Base-by-base conservation (phyloP, 2,888 invertebrate species). In the Eugnorisma glareosa region DNA sequence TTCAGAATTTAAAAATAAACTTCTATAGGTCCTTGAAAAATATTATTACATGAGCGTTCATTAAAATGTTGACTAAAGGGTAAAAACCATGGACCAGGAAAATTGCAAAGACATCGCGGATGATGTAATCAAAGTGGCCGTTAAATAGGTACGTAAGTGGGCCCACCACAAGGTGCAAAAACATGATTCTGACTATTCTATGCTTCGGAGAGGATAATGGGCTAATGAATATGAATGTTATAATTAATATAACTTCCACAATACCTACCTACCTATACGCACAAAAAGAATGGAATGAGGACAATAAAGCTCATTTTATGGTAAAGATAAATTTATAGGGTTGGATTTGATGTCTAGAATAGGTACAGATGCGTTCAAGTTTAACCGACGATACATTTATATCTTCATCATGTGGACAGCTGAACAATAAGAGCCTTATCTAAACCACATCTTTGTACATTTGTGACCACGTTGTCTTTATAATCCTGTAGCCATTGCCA, bases 61-160 rank as follows among this genome's bases (percentile, higher is more conserved):
- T 35, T 63, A 11, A 18, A 54, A 64, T 57, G 21, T 8, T 40
- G 48, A 15, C 3, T 21, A 35, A n/a, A n/a, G n/a, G n/a, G n/a
- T n/a, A n/a, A 54, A 8, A 43, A 21, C 67, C 37, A 8, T n/a
- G 37, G 4, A 73, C 43, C 51, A 67, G 54, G 45, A 63, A 67
- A 80, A 81, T 45, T 15, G 28, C 31, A 75, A 48, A 64, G 10
- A 57, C 5, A n/a, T 67, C 24, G 13, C 18, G 13, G 35, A 51
- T 80, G 69, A 70, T 35, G 61, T 21, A 80, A 77, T 51, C 24
- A n/a, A 54, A 59, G 35, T 51, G n/a, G n/a, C 57, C 28, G 68
- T 48, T 64, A 73, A 64, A 64, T 57, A 51, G 3, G 18, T 43
- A 63, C 21, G 18, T 48, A 28, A 51, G 40, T 63, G 67, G 45